Evolutionary conservation across 2,113 vertebrate species (phyloP).

Genomic region (Thymallus thymallus): DNA sequence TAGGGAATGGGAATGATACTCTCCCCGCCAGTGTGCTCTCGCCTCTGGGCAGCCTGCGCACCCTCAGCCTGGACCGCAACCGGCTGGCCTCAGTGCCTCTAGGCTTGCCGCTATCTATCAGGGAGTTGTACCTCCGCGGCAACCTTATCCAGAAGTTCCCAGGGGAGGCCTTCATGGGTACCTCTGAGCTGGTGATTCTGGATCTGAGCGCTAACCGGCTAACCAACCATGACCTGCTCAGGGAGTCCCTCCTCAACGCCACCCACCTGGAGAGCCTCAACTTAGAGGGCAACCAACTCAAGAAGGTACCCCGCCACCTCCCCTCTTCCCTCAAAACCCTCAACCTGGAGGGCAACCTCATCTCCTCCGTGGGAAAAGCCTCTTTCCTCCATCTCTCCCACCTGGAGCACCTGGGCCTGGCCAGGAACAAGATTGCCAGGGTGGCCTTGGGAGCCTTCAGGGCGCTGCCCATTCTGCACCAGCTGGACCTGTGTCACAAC

Average conservation of each 20-base stretch:
- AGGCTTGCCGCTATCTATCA: conserved; percentile 54
- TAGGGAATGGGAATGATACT: conserved; percentile 49
- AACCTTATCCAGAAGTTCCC: conserved; percentile 68
- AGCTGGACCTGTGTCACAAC: conserved; percentile 65
- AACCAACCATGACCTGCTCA: conserved; percentile 63
- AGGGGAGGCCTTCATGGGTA: conserved; percentile 62
- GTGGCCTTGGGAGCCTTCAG: conserved; percentile 55
- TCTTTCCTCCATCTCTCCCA: conserved; percentile 59
- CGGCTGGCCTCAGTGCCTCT: conserved; percentile 51
- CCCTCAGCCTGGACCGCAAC: conserved; percentile 65
- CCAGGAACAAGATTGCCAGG: conserved; percentile 64
- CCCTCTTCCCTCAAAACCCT: conserved; percentile 64
- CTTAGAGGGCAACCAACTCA: conserved; percentile 67
- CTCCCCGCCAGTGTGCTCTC: conserved; percentile 40
- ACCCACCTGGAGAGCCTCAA: conserved; percentile 74
- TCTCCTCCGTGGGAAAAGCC: conserved; percentile 58
- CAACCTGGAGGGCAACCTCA: conserved; percentile 66
- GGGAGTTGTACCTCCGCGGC: conserved; percentile 72
- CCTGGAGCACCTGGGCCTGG: conserved; percentile 65
- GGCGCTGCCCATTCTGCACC: conserved; percentile 43
- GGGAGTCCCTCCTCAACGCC: conserved; percentile 57
- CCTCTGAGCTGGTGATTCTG: conserved; percentile 66
- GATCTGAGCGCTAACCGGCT: conserved; percentile 71
- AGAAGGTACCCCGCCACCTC: conserved; percentile 62
- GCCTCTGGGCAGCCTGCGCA: conserved; percentile 48